Evolutionary conservation across 2,888 invertebrate genomes (phyloP), one percentile per base, ranked within the genome.

Genomic region (Celastrina argiolus): DNA sequence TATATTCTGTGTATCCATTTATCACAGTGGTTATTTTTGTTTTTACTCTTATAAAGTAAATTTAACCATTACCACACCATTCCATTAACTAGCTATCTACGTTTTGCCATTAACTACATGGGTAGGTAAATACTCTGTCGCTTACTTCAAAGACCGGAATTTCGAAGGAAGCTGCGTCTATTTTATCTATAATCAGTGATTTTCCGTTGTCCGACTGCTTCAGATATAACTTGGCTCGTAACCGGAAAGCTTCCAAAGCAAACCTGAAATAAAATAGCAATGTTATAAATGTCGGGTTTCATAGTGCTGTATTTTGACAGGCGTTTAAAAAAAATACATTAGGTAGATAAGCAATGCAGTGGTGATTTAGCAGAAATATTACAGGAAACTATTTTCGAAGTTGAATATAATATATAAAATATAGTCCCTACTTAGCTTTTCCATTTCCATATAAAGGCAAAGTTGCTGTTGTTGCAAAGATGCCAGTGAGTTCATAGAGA

Each of bases 401-500:
- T 36, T 36, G 1, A 36, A 10, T 36, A 12, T 36, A 51, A n/a
- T n/a, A n/a, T n/a, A n/a, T n/a, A n/a, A n/a, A n/a, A n/a, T n/a
- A n/a, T 12, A 18, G 10, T 66, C 79, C 83, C 82, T 77, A 90
- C 90, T 71, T 71, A 6, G 86, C 84, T 41, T 71, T 73, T 63
- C 88, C 88, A 51, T 83, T 82, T 72, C 88, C 90, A 69, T 83
- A 89, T 4, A 89, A 74, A 10, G 90, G 88, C 56, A 89, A 77
- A 65, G 83, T 31, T n/a, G 28, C 7, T 31, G 28, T 85, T 39
- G 79, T 79, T 66, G 84, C 79, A 14, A 91, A 69, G 67, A 86
- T 79, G 18, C 90, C 90, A 26, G 74, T 42, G 0, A 88, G 70
- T 63, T 84, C 81, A 74, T 88, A 90, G n/a, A 74, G 64, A 12